These are phyloP conservation scores for Linnaemya tessellans DNA, from an alignment of 2,888 invertebrate species.

Conservation along the genomic window DNA sequence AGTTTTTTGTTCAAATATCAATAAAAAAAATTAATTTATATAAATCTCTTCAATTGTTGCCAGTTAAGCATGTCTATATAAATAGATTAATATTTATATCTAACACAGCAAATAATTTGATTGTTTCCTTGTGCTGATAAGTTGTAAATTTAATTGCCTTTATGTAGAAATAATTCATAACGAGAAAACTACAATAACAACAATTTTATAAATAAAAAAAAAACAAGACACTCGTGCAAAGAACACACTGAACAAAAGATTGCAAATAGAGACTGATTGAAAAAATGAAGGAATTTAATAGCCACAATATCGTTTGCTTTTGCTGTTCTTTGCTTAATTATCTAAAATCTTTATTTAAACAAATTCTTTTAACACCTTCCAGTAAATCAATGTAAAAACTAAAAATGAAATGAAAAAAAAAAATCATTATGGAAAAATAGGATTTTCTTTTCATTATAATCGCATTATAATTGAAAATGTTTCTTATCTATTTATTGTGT, in stretches of 20 bases:
- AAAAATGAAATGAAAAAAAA: background rate
- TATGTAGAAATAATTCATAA: slow-evolving; percentile 15
- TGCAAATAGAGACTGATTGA: background rate
- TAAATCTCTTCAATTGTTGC: no score
- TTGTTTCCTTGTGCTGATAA: background rate
- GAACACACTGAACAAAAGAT: background rate
- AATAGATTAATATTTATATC: background rate
- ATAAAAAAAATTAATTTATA: no score
- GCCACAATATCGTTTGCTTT: background rate
- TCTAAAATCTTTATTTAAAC: slow-evolving; percentile 4
- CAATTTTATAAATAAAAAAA: slow-evolving; percentile 4
- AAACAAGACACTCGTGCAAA: background rate
- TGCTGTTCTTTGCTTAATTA: background rate
- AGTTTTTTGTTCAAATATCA: no score
- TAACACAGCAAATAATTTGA: background rate
- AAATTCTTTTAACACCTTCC: slow-evolving; percentile 21
- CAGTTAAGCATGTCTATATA: no score
- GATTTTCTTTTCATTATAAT: slow-evolving; percentile 74
- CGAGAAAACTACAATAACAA: slow-evolving; percentile 4
- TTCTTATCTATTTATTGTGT: slow-evolving; percentile 33
- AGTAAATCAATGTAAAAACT: background rate
- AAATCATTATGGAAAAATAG: background rate
- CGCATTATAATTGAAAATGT: slow-evolving; percentile 77
- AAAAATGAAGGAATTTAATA: background rate
- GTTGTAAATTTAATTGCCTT: slow-evolving; percentile 3